Conservation (phyloP, 2,113 vertebrate species). For the Catharus minimus region DNA sequence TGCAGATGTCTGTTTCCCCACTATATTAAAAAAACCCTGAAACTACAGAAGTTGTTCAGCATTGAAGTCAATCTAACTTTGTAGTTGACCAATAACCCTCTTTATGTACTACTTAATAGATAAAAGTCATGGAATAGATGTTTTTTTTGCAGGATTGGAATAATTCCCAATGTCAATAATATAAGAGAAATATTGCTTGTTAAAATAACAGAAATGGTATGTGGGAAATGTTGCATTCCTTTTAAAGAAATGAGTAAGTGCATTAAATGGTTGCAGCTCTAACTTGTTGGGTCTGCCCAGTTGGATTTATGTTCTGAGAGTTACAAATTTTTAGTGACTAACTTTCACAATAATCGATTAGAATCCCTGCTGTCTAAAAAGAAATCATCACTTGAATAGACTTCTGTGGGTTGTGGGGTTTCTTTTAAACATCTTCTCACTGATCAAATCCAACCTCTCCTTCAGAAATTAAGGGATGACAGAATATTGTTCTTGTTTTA, state of each 20-base stretch:
- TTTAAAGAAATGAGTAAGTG: background rate
- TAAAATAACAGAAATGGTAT: constrained; percentile 11
- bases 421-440: background rate
- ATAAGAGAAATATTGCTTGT: background rate
- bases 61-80: constrained; percentile 14
- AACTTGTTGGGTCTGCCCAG: background rate
- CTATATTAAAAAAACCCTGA: background rate
- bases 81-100: constrained; percentile 16
- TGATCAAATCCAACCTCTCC: background rate
- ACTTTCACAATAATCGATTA: background rate
- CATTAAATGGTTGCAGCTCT: background rate
- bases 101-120: constrained; percentile 1
- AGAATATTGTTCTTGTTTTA: background rate
- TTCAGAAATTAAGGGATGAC: background rate
- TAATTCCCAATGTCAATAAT: background rate
- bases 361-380: background rate
- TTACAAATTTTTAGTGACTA: background rate
- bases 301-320: background rate
- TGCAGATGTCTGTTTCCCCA: background rate
- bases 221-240: background rate
- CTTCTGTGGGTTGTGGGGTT: background rate
- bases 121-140: constrained; percentile 29
- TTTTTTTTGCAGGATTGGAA: constrained; percentile 17
- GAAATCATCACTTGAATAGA: background rate
- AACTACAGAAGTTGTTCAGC: background rate